phyloP scores from a whole-genome alignment of 2,888 invertebrate genomes.

The Smittia sp. region DNA sequence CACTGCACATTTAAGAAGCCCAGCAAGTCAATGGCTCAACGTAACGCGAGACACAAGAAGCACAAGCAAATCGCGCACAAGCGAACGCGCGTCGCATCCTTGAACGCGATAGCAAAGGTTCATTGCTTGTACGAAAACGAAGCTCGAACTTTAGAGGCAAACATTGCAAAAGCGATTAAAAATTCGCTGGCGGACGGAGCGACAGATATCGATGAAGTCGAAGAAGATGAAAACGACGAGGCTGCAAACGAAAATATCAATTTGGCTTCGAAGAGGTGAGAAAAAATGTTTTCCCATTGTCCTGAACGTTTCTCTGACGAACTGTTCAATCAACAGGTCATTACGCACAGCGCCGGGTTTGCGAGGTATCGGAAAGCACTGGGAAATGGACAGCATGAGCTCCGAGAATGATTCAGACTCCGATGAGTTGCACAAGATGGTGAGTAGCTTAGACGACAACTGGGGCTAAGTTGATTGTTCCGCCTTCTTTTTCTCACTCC shows the following conservation, averaged over 20 bases:
- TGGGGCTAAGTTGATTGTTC: no score
- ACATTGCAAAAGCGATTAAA: slow-evolving; percentile 54
- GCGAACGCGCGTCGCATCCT: slow-evolving; percentile 79
- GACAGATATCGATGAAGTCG: slow-evolving; percentile 44
- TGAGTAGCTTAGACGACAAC: slow-evolving; percentile 16
- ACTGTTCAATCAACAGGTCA: slow-evolving; percentile 55
- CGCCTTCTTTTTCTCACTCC: not conserved
- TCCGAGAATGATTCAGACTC: slow-evolving; percentile 42
- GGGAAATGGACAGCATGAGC: slow-evolving; percentile 68
- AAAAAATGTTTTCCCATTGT: not conserved
- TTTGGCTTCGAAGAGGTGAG: slow-evolving; percentile 1
- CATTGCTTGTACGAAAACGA: slow-evolving; percentile 90
- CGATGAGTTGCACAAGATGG: slow-evolving; percentile 43
- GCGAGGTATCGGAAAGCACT: slow-evolving; percentile 75
- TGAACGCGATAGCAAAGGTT: slow-evolving; percentile 86
- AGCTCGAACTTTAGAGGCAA: slow-evolving; percentile 66
- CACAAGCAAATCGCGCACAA: slow-evolving; percentile 47
- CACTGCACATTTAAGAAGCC: slow-evolving; percentile 29
- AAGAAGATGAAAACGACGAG: slow-evolving; percentile 45
- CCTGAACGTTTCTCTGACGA: slow-evolving; percentile 18
- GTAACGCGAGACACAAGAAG: not conserved
- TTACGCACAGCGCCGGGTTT: slow-evolving; percentile 71
- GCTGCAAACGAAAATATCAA: slow-evolving; percentile 44
- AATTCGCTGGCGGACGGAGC: slow-evolving; percentile 41
- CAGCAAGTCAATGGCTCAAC: not conserved